phyloP scores from a whole-genome alignment of 2,797 vertebrate species.

The Podargus strigoides region DNA sequence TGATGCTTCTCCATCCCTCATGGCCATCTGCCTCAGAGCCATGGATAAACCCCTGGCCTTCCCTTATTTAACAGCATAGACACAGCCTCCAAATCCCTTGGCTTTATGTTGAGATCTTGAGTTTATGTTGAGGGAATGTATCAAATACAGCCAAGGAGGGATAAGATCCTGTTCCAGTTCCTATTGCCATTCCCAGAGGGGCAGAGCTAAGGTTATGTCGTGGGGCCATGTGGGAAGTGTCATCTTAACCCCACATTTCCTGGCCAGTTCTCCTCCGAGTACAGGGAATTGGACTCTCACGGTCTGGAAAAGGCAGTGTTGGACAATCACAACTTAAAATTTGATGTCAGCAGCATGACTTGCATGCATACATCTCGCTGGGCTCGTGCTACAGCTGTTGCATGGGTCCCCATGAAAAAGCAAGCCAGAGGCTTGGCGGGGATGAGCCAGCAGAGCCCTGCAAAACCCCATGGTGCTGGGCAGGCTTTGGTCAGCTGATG shows the following conservation, averaged over 20 bases:
- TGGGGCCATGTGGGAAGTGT: conserved; percentile 32
- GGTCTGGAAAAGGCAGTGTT: background rate
- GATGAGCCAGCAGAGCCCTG: background rate
- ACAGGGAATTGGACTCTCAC: conserved; percentile 22
- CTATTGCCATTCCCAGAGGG: conserved; percentile 4
- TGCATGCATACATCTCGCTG: background rate
- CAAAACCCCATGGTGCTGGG: background rate
- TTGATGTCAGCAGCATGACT: background rate
- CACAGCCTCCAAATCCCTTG: background rate
- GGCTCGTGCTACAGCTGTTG: background rate
- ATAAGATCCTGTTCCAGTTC: conserved; percentile 14
- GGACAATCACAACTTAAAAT: background rate
- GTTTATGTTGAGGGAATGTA: conserved; percentile 15
- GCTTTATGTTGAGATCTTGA: background rate
- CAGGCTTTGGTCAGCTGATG: accelerated
- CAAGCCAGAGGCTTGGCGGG: background rate
- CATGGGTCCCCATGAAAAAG: background rate
- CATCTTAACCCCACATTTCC: conserved; percentile 24
- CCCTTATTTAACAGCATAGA: background rate
- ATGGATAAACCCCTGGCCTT: background rate
- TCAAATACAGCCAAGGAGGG: conserved; percentile 16
- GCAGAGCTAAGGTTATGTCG: background rate
- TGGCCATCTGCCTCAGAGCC: background rate
- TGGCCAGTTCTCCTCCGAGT: background rate
- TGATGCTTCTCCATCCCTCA: background rate